phyloP scores from a whole-genome alignment of 2,888 invertebrate species.

The Rotaria macrura region DNA sequence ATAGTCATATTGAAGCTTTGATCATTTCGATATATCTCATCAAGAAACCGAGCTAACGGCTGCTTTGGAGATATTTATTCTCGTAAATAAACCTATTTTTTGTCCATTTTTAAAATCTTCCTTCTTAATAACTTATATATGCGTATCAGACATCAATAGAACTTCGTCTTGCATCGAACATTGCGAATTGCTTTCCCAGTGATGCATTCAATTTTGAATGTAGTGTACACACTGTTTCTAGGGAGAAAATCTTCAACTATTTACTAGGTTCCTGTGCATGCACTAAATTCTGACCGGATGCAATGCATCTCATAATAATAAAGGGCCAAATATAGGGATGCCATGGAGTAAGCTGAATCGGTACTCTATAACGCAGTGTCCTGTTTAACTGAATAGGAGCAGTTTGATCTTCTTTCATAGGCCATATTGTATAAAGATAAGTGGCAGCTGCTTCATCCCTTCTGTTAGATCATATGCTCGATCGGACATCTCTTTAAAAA shows the following conservation, averaged over 20 bases:
- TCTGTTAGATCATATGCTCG: neutral
- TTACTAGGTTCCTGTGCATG: neutral
- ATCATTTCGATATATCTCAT: too few relatives aligned
- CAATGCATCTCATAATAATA: neutral
- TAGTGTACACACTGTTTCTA: neutral
- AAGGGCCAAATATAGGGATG: neutral
- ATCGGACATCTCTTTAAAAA: too few relatives aligned
- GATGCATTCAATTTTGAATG: neutral
- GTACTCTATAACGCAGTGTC: neutral
- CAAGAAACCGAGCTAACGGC: too few relatives aligned
- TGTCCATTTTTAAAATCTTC: neutral
- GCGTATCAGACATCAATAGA: neutral
- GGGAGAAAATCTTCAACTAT: neutral
- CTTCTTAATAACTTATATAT: neutral
- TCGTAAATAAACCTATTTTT: neutral
- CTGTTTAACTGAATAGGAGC: neutral
- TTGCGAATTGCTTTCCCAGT: neutral
- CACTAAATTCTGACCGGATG: neutral
- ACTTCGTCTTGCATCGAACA: neutral
- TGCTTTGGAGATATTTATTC: neutral
- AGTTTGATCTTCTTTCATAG: neutral
- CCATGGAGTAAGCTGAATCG: neutral
- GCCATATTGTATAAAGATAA: neutral
- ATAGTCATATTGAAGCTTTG: too few relatives aligned
- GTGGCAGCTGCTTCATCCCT: neutral